Evolutionary conservation across 1,140 invertebrate species (phyloP), one percentile per base, ranked within the genome.

Genomic region (Matsumurasca onukii): DNA sequence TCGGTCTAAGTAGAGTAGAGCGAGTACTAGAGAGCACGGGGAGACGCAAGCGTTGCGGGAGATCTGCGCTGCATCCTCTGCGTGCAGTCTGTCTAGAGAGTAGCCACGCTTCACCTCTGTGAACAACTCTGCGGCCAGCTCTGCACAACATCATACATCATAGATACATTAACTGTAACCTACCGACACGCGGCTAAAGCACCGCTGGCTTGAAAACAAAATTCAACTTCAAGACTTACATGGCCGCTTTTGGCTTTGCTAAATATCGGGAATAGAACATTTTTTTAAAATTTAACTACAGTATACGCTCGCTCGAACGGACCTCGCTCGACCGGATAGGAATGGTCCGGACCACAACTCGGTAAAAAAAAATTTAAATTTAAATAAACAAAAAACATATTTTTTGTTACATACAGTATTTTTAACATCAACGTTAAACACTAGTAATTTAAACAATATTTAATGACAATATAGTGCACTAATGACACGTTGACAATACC

Each of bases 1-100:
- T 73, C 93, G 84, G 79, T 97, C 93, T 57, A 97, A 81, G 78
- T 98, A 98, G 1, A 98, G 81, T 71, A 95, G 80, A 20, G 92
- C 92, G 75, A 95, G 80, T 67, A 92, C 86, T 31, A 95, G 80
- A 0, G 91, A 91, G 76, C 90, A 92, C 0, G 94, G 92, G 0
- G 94, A 94, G 51, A 96, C 88, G 78, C 91, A 93, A 1, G 93
- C 89, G 75, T 89, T 88, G 75, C 89, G 83, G 48, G 89, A 88
- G 59, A 94, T 86, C 73, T 85, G 81, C 51, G 92, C 89, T 68
- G 93, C 93, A 76, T 90, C 87, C 68, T 91, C 88, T 57, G 89
- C 85, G 77, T 91, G 89, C 62, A 97, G 81, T 70, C 90, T 85
- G 71, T 94, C 90, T 73, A 97, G 81, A 2, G 90, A 90, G 73